Base-by-base conservation (phyloP, 2,113 vertebrate genomes). In the Alaudala cheleensis region DNA sequence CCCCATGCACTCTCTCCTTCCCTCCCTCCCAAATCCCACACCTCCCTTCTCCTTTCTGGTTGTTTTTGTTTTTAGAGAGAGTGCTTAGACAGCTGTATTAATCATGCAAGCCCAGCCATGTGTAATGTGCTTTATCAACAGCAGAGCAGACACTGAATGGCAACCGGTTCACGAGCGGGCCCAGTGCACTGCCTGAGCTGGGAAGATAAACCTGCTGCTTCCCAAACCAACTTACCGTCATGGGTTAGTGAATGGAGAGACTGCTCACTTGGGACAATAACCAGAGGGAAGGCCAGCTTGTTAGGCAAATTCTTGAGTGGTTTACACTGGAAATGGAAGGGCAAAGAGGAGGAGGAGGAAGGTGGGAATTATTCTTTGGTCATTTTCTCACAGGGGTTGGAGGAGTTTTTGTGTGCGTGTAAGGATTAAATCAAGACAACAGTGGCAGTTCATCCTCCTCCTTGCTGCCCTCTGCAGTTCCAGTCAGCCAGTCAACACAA, bases 71-170 rank as follows among this genome's bases (percentile, higher is more conserved):
- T 97, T 95, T 90, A 84, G 74, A 93, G 92, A 66, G 90, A 92
- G 88, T 2, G 57, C 97, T 97, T 54, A 95, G 97, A 97, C 97
- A 98, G 97, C 95, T 95, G 96, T 97, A 98, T 98, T 98, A 98
- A 98, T 98, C 97, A 98, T 93, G 97, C 97, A 97, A 96, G 95
- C 95, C 95, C 97, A 97, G 96, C 97, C 97, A 97, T 98, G 98
- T 98, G 97, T 96, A 97, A 96, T 97, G 96, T 92, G 93, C 97
- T 98, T 98, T 98, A 97, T 98, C 98, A 98, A 96, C 96, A 95
- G 95, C 95, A 97, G 95, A 97, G 92, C 97, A 97, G 96, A 91
- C 93, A 95, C 80, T 90, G 96, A 97, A 96, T 96, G 97, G 96
- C 97, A 98, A 92, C 94, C 8, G 69, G 92, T 96, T 97, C 86